Evolutionary conservation across 2,888 invertebrate species (phyloP), one percentile per base, ranked within the genome.

Genomic region (Rhamnusium bicolor): DNA sequence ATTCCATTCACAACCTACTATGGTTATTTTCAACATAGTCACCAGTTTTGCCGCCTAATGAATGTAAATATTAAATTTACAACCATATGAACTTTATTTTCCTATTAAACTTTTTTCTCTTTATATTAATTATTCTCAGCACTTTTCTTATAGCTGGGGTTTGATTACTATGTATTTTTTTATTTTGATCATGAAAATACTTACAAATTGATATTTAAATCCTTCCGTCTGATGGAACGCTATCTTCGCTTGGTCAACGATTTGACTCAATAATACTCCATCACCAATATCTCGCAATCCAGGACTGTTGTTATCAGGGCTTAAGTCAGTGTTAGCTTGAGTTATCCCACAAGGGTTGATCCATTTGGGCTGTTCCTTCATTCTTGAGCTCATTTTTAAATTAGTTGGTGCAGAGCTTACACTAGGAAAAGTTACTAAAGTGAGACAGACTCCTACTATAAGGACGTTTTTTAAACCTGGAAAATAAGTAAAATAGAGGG

Each of bases 381-480:
- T 70, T 66, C 73, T 75, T n/a, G n/a, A n/a, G n/a, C n/a, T n/a
- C n/a, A n/a, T n/a, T n/a, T n/a, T n/a, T n/a, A n/a, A n/a, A 53
- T 71, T 80, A 27, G 18, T n/a, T 4, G 89, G 89, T 56, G 88
- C 88, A 62, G 88, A 84, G 81, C 83, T 82, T 62, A 85, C 83
- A 56, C 81, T 82, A 47, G 88, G 86, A 67, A 88, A 5, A 10
- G 5, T 83, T 62, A 88, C 74, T 72, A 87, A 83, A 60, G 87
- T 84, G 63, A 89, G 83, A 81, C 87, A 89, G 70, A 87, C 85
- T 80, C 87, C 85, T 69, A 88, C 82, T 74, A 88, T 82, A 70
- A 89, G 84, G 80, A 87, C 86, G 81, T 87, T 86, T 79, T 87
- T 86, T 82, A 89, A 85, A 87, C 88, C 90, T 90, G 87, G 29